phyloP scores from a whole-genome alignment of 2,113 vertebrate genomes.

The Onychorhynchus coronatus region DNA sequence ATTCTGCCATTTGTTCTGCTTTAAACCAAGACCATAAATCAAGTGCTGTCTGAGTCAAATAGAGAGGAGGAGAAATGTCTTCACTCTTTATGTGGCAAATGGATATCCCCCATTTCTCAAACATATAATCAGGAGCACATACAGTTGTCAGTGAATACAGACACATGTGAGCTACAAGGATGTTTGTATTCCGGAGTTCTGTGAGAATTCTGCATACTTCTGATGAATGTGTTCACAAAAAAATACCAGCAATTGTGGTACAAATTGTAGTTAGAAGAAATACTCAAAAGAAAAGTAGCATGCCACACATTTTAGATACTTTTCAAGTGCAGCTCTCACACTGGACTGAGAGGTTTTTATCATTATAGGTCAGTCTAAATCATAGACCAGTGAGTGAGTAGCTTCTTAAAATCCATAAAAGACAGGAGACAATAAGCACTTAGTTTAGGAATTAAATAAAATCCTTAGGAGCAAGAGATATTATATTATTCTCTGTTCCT shows the following conservation, averaged over 20 bases:
- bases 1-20: neutral
- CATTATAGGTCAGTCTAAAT: neutral
- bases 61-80: neutral
- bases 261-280: neutral
- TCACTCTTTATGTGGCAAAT: neutral
- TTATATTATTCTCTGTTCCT: neutral
- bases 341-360: neutral
- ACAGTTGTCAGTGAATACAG: neutral
- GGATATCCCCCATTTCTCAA: neutral
- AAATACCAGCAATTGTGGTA: neutral
- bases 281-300: no score
- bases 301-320: neutral
- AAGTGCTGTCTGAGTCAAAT: neutral
- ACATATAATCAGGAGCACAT: neutral
- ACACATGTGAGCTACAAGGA: neutral
- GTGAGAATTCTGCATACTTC: neutral
- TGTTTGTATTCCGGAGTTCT: neutral
- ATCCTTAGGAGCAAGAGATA: neutral
- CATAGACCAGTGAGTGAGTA: neutral
- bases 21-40: neutral
- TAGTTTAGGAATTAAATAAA: neutral
- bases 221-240: neutral
- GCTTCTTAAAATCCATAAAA: neutral
- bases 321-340: neutral
- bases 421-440: neutral